phyloP scores from a whole-genome alignment of 1,140 invertebrate species.

The Diorhabda carinulata region DNA sequence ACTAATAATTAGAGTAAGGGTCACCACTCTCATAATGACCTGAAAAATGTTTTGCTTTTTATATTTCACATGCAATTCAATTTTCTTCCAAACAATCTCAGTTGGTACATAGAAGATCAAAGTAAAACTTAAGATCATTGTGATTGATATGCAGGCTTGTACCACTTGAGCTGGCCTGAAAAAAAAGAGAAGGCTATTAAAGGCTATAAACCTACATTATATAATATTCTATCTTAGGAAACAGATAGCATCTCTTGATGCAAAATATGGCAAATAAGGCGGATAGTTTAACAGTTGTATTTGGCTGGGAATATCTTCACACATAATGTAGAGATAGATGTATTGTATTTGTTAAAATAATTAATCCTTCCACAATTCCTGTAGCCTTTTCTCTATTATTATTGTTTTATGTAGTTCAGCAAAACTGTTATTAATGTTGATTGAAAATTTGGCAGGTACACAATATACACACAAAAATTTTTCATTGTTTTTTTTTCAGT shows the following conservation, averaged over 20 bases:
- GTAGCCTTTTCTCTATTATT: background rate
- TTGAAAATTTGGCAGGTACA: background rate
- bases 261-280: background rate
- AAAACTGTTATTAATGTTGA: too few relatives aligned
- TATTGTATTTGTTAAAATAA: background rate
- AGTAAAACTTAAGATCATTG: conserved; percentile 83
- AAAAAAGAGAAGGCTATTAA: conserved; percentile 22
- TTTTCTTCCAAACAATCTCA: conserved; percentile 63
- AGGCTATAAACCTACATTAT: background rate
- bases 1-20: conserved; percentile 54
- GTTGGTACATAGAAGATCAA: conserved; percentile 88
- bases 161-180: conserved; percentile 67
- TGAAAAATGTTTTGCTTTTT: conserved; percentile 62
- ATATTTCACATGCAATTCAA: conserved; percentile 49
- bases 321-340: background rate
- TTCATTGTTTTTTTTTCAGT: background rate
- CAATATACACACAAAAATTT: background rate
- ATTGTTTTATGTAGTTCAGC: too few relatives aligned
- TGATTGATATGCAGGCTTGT: conserved; percentile 77
- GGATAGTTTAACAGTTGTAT: background rate
- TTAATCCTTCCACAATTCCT: background rate
- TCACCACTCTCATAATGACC: conserved; percentile 57
- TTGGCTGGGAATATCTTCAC: background rate
- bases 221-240: background rate
- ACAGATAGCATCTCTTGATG: background rate